These are phyloP conservation scores for Heliconius hortense DNA, from an alignment of 2,888 invertebrate species.

Conservation along the genomic window DNA sequence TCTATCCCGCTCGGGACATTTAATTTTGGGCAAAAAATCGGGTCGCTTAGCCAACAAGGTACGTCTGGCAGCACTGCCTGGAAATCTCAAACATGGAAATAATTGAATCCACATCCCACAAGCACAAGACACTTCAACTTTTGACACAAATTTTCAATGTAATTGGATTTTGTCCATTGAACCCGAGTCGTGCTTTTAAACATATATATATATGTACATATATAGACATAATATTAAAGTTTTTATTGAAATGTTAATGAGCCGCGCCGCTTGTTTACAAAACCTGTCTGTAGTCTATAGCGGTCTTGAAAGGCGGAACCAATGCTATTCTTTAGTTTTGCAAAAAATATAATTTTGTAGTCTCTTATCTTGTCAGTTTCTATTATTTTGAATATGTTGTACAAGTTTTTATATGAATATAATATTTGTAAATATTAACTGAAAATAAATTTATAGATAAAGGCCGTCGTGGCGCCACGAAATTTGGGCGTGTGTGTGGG, in stretches of 20 bases:
- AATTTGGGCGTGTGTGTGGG: too few species aligned
- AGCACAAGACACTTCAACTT: too few species aligned
- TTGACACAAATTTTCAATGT: neutral
- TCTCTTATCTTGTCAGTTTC: neutral
- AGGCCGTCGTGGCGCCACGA: too few species aligned
- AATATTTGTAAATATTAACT: too few species aligned
- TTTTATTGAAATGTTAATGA: slow-evolving; percentile 5
- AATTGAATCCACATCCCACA: too few species aligned
- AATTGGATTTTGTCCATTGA: slow-evolving; percentile 4
- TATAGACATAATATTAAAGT: neutral
- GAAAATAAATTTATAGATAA: too few species aligned
- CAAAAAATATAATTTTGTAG: neutral
- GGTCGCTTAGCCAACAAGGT: too few species aligned
- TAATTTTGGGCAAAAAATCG: too few species aligned
- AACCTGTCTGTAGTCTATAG: neutral
- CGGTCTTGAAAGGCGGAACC: neutral
- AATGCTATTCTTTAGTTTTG: neutral
- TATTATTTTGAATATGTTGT: neutral
- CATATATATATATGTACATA: neutral
- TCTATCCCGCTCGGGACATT: too few species aligned
- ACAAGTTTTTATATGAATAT: too few species aligned
- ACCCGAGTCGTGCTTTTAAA: slow-evolving; percentile 1
- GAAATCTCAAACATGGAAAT: too few species aligned
- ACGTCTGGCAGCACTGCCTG: too few species aligned
- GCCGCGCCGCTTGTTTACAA: neutral